Base-by-base conservation (phyloP, 2,113 vertebrate genomes). In the Psilopogon haemacephalus region DNA sequence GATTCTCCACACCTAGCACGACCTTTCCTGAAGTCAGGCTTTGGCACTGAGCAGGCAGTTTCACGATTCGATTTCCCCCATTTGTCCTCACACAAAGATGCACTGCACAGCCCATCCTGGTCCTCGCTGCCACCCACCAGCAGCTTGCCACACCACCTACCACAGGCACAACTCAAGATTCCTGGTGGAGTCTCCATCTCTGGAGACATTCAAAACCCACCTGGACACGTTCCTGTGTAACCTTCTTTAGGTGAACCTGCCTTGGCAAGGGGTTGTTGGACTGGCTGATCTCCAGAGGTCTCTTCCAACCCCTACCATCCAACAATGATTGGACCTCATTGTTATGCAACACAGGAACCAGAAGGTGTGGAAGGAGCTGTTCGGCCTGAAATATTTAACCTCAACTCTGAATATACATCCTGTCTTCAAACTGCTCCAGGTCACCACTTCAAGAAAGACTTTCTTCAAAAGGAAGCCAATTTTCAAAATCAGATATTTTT, bases 11-110 rank as follows among this genome's bases (percentile, higher is more conserved):
- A 35, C 28, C 44, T 12, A 58, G 30, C 19, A 13, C 42, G 48
- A 48, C 59, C n/a, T 75, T 55, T 28, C n/a, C 7, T 1, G 2
- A 73, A 60, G 44, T 30, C 46, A 60, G 58, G 27, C 58, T 42
- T 35, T 30, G 58, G 50, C 62, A 56, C 63, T 28, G 44, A 62
- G 23, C 18, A 11, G 6, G 12, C 3, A 30, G 18, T 58, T 46
- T 35, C 5, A 35, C 30, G 64, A 15, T 48, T 54, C 11, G 7
- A 0, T 46, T 46, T 18, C 1, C 40, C 17, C 42, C 13, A 1
- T 27, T 46, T 12, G n/a, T 24, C 42, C 64, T 24, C n/a, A 38
- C 54, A 28, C 15, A 56, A 85, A 46, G 30, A 32, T 6, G 30
- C 19, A 7, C 15, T 33, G 4, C 48, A 40, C 32, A 21, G 69